phyloP scores from a whole-genome alignment of 2,888 invertebrate genomes.

The Synergus gifuensis region DNA sequence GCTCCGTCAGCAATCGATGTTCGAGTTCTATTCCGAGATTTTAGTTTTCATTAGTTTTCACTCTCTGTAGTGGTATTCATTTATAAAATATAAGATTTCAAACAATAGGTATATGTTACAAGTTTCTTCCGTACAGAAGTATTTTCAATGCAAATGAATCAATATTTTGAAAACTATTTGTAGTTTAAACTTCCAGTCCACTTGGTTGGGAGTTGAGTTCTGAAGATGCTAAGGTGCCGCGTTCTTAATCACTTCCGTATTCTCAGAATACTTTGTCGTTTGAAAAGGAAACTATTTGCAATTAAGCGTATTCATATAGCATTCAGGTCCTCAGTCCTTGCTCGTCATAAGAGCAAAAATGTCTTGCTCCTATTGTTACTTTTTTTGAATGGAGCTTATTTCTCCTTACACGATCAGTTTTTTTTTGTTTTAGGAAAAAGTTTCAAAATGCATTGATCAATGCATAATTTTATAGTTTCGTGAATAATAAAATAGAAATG shows the following conservation, averaged over 20 bases:
- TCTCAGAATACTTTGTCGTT: conserved; percentile 25
- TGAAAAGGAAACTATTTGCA: conserved; percentile 37
- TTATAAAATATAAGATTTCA: too few relatives aligned
- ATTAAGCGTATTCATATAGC: conserved; percentile 33
- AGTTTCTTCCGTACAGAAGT: too few relatives aligned
- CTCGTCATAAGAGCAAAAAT: neutral
- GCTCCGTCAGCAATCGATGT: conserved; percentile 34
- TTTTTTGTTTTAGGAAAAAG: too few relatives aligned
- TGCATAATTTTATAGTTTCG: too few relatives aligned
- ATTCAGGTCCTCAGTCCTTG: conserved; percentile 9
- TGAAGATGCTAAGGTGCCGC: neutral
- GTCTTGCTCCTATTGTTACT: neutral
- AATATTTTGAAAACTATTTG: too few relatives aligned
- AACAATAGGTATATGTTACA: too few relatives aligned
- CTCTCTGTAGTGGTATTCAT: too few relatives aligned
- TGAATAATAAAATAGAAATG: too few relatives aligned
- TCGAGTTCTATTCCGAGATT: neutral
- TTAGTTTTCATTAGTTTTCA: neutral
- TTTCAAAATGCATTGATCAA: too few relatives aligned
- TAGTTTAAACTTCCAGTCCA: too few relatives aligned
- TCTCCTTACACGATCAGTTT: neutral
- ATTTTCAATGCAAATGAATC: too few relatives aligned
- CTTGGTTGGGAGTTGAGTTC: too few relatives aligned
- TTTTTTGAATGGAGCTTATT: neutral
- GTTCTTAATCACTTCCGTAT: conserved; percentile 22